phyloP scores from a whole-genome alignment of 2,797 vertebrate species.

The Pseudomugil tenellus region DNA sequence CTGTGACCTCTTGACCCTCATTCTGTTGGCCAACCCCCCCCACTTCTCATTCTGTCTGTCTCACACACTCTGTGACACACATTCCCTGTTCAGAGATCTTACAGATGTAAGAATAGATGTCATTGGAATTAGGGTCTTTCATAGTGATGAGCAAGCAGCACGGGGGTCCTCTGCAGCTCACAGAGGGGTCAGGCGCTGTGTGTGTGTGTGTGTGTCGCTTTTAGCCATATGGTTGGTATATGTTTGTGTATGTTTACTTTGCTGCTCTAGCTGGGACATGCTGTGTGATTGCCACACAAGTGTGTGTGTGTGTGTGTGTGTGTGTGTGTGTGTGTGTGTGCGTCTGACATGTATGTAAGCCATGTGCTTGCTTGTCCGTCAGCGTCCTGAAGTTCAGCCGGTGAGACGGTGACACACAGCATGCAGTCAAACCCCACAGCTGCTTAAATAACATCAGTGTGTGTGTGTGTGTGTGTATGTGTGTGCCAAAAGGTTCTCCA shows the following conservation, averaged over 20 bases:
- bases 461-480: neutral
- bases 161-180: slow-evolving; percentile 13
- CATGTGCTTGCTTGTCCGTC: neutral
- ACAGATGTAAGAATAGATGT: slow-evolving; percentile 45
- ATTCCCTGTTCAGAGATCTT: slow-evolving; percentile 45
- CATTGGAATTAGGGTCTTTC: slow-evolving; percentile 48
- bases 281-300: slow-evolving; percentile 13
- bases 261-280: slow-evolving; percentile 39
- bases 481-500: slow-evolving; percentile 37
- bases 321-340: slow-evolving; percentile 19
- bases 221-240: slow-evolving; percentile 24
- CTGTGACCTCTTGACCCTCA: slow-evolving; percentile 65
- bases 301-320: slow-evolving; percentile 24
- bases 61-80: slow-evolving; percentile 46
- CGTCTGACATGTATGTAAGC: neutral
- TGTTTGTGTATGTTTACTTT: slow-evolving; percentile 45
- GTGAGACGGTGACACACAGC: slow-evolving; percentile 35
- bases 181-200: neutral
- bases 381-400: slow-evolving; percentile 28
- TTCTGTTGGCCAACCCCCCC: slow-evolving; percentile 54
- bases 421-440: slow-evolving; percentile 55
- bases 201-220: slow-evolving; percentile 9
- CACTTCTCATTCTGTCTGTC: slow-evolving; percentile 44
- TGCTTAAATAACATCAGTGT: slow-evolving; percentile 70
- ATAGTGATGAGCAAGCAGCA: slow-evolving; percentile 12